phyloP scores from a whole-genome alignment of 2,113 vertebrate species.

The Pyxicephalus adspersus region DNA sequence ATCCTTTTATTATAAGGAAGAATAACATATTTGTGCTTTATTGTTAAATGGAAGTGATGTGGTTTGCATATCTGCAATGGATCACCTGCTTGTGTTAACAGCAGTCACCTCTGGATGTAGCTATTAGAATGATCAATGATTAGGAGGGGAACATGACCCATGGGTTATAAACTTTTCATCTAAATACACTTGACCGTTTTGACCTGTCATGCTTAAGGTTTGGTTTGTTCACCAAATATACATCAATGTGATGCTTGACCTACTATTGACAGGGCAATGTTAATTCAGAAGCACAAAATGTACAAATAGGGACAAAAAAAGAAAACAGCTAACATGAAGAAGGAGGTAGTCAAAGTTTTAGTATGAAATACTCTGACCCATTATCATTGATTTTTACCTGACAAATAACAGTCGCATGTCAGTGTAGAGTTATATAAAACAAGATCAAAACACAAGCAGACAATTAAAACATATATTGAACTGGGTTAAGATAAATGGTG shows the following conservation, averaged over 20 bases:
- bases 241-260: slow-evolving; percentile 42
- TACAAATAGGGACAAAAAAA: neutral
- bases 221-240: neutral
- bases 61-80: slow-evolving; percentile 9
- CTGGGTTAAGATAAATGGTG: neutral
- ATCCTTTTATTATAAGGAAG: no score
- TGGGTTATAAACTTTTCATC: slow-evolving; percentile 10
- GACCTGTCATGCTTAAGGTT: slow-evolving; percentile 22
- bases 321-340: slow-evolving; percentile 54
- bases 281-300: slow-evolving; percentile 53
- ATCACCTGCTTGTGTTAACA: neutral
- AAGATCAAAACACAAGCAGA: neutral
- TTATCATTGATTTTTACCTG: slow-evolving; percentile 17
- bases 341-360: slow-evolving; percentile 58
- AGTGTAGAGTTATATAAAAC: neutral
- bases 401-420: slow-evolving; percentile 54
- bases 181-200: slow-evolving; percentile 41
- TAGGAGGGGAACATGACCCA: slow-evolving; percentile 1
- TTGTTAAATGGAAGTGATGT: neutral
- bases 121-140: slow-evolving; percentile 1
- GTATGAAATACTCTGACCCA: slow-evolving; percentile 53
- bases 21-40: slow-evolving; percentile 5
- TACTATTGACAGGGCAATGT: slow-evolving; percentile 46
- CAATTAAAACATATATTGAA: slow-evolving; percentile 3
- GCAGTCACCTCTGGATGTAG: slow-evolving; percentile 2